Percentiles rank a stretch among this genome's conserved stretches.
phyloP scores from a whole-genome alignment of 1,140 invertebrate species.

The Drosophila quadrilineata region DNA sequence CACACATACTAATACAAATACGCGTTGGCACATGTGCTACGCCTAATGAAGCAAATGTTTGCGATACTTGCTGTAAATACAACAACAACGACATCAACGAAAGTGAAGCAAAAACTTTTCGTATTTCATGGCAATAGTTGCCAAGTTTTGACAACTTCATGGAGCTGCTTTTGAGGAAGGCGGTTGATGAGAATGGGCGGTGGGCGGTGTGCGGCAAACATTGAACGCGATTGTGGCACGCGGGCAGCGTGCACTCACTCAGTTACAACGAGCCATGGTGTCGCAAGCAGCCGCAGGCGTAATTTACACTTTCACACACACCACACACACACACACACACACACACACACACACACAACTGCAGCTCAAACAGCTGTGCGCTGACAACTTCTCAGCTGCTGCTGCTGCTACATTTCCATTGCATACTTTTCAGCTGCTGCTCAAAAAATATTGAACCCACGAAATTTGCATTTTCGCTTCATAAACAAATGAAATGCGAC shows the following conservation, averaged over 20 bases:
- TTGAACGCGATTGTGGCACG: background rate
- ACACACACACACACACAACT: slow-evolving; percentile 2
- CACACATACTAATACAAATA: too few relatives aligned
- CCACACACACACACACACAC: background rate
- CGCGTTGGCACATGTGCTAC: too few relatives aligned
- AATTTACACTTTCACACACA: slow-evolving; percentile 33
- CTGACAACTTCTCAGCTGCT: background rate
- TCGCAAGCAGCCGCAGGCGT: slow-evolving; percentile 17
- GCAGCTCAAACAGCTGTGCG: background rate
- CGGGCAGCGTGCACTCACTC: too few relatives aligned
- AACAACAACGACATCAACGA: slow-evolving; percentile 17
- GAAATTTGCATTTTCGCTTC: too few relatives aligned
- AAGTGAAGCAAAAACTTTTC: slow-evolving; percentile 32
- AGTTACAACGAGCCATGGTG: background rate
- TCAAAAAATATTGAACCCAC: slow-evolving; percentile 5
- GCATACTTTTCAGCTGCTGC: slow-evolving; percentile 14
- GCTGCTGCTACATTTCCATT: slow-evolving; percentile 6
- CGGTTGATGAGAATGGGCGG: background rate
- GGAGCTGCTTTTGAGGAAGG: too few relatives aligned
- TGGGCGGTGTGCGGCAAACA: background rate
- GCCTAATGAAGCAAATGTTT: slow-evolving; percentile 40
- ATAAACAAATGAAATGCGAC: too few relatives aligned
- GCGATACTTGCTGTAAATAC: slow-evolving; percentile 22
- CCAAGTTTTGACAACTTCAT: slow-evolving; percentile 20
- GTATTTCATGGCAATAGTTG: slow-evolving; percentile 65